Evolutionary conservation across 2,113 vertebrate species (phyloP), one percentile per base, ranked within the genome.

Genomic region (Budorcas taxicolor): DNA sequence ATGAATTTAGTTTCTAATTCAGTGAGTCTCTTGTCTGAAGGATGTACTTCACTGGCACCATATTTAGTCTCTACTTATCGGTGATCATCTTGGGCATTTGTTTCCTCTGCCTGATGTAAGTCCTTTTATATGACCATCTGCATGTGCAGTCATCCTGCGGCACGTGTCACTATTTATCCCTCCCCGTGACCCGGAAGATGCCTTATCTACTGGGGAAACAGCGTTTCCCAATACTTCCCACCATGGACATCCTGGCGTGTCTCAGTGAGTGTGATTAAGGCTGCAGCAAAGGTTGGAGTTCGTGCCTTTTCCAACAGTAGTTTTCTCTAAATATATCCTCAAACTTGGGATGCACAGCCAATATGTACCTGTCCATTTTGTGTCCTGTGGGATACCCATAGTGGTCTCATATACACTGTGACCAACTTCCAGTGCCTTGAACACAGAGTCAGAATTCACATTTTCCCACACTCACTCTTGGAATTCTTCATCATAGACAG

Each of bases 331-430:
- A 71, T 40, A 40, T 71, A 40, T 40, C 67, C 67, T 40, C n/a
- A 71, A 1, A 36, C 67, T 23, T 71, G n/a, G 19, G 67, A 6
- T 71, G 67, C 0, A 1, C n/a, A 33, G 64, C n/a, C 64, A 36
- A 6, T 11, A 21, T 12, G 5, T 21, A 21, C 9, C 9, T 36
- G 64, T 71, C 19, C 1, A 0, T 71, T 23, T 40, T 3, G 0
- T 12, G 19, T 71, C 19, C n/a, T 12, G 67, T 0, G 0, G n/a
- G 67, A 71, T 40, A 12, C 5, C n/a, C 19, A 0, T 23, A 3
- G n/a, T 6, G 5, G n/a, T 23, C 67, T 36, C 67, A 71, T 12
- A 40, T 19, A 40, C n/a, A 71, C 64, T 36, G n/a, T 71, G 64
- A 12, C 64, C 64, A 36, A 12, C 4, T 23, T 23, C n/a, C 64